Base-by-base conservation (phyloP, 2,888 invertebrate genomes). In the Arctia plantaginis region DNA sequence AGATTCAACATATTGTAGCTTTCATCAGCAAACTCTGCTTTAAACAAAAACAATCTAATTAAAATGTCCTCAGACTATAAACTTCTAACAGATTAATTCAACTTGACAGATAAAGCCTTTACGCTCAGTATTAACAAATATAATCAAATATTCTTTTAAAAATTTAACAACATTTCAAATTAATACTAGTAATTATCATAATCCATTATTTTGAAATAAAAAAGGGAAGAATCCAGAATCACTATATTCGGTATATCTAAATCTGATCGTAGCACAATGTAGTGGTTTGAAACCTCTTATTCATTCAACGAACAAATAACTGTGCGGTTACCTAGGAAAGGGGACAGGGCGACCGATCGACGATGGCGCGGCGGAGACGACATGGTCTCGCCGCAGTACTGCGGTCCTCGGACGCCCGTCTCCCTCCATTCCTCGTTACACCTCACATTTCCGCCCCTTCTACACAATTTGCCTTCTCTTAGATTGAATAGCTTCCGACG, bases 391-490 rank as follows among this genome's bases (percentile, higher is more conserved):
- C 39, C 44, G 51, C 66, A 66, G 66, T 66, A 66, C 67, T 71
- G 71, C 62, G 74, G 71, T 68, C 69, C 71, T 65, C 35, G 18
- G 59, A 47, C 35, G 59, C 44, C 72, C 68, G 64, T 59, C 76
- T 67, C 69, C 77, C 74, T 77, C 79, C 81, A 85, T 86, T 84
- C 84, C 80, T 78, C 83, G 83, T 83, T 75, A 69, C 82, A 85
- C 85, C 87, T 86, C 88, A 88, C 86, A 88, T 88, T 88, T 89
- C 89, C 90, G 88, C 79, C 79, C 84, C 73, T 82, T 80, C 82
- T 84, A 85, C 83, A 87, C 87, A 87, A 90, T 90, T 91, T 90
- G 86, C 89, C 86, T 86, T 85, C 82, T 77, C 80, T 79, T 82
- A 85, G 84, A 88, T 88, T 88, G 86, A 88, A 88, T 86, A 87